Percentiles rank a stretch among this genome's conserved stretches.
Conservation (phyloP, 2,113 vertebrate species). For the Triplophysa tibetana region DNA sequence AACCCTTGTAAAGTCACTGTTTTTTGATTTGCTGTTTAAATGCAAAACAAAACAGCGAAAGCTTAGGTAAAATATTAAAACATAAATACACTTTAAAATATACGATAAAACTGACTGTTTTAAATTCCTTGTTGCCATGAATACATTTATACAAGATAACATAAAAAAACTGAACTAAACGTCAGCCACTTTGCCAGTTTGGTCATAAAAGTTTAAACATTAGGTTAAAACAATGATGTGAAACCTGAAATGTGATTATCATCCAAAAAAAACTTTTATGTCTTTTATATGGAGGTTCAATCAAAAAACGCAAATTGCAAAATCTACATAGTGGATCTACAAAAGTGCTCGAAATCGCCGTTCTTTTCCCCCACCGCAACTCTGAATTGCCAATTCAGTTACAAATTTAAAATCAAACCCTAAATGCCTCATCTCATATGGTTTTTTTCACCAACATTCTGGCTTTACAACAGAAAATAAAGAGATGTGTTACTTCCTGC, state of each 20-base stretch:
- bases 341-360: background rate
- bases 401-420: background rate
- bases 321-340: background rate
- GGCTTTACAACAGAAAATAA: background rate
- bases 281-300: background rate
- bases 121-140: too few relatives aligned
- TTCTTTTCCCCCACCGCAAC: background rate
- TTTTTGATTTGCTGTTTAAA: too few relatives aligned
- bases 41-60: too few relatives aligned
- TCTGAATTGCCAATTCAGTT: background rate
- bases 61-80: too few relatives aligned
- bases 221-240: background rate
- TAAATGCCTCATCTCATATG: background rate
- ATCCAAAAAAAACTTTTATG: too few relatives aligned
- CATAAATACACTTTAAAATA: too few relatives aligned
- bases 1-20: background rate
- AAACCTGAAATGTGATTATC: too few relatives aligned
- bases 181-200: too few relatives aligned
- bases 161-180: too few relatives aligned
- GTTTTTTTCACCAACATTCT: background rate
- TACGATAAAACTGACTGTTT: too few relatives aligned
- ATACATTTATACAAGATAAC: too few relatives aligned
- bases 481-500: constrained; percentile 1
- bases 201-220: background rate
- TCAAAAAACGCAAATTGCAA: background rate